Conservation (phyloP, 2,797 vertebrate genomes). For the Poliocrania exsul region DNA sequence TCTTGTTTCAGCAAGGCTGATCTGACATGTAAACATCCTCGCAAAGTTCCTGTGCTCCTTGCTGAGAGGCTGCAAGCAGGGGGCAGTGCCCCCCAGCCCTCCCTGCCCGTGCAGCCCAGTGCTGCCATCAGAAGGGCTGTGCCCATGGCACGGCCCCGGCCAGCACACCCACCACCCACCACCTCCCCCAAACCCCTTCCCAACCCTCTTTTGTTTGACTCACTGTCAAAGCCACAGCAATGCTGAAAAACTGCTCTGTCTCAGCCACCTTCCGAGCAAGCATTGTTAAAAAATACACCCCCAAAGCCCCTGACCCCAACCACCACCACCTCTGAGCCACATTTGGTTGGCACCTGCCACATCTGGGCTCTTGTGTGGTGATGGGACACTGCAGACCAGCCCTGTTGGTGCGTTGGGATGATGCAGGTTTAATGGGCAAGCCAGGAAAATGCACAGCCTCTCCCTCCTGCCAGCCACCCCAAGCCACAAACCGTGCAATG, state of each 20-base stretch:
- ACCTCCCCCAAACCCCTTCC: background rate
- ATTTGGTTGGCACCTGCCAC: background rate
- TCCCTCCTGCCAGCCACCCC: background rate
- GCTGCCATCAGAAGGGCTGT: background rate
- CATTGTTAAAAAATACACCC: background rate
- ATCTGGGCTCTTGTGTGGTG: rapidly evolving
- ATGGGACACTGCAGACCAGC: background rate
- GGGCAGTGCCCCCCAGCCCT: background rate
- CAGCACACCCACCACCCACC: no score
- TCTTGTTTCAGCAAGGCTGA: conserved; percentile 40
- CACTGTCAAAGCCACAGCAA: background rate
- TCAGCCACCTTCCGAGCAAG: background rate
- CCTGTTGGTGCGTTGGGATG: rapidly evolving
- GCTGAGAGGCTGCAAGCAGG: background rate
- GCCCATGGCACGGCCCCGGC: background rate
- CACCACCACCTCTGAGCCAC: background rate
- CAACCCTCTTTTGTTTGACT: background rate
- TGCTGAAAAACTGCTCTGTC: background rate
- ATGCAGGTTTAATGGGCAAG: background rate
- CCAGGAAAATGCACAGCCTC: rapidly evolving
- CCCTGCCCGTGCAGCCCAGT: background rate
- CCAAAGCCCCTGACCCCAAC: background rate
- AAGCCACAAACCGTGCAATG: background rate
- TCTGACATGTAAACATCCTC: conserved; percentile 38
- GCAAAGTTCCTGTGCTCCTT: background rate